Evolutionary conservation across 2,797 vertebrate genomes (phyloP), one percentile per base, ranked within the genome.

Genomic region (Gadopsis bispinosus): DNA sequence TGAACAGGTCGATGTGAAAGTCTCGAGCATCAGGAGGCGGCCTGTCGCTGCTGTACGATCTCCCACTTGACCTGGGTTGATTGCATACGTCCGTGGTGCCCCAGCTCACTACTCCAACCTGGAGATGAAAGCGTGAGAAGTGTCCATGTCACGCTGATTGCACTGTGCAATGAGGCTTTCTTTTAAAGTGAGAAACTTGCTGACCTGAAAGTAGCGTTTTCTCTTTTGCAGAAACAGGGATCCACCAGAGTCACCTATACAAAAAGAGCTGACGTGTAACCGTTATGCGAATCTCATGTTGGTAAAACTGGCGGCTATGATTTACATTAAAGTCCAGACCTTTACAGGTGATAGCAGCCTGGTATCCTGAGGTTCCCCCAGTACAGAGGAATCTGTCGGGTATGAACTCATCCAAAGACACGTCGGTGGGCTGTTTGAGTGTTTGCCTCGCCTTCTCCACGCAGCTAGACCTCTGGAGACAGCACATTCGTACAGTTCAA

Each of bases 41-140:
- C 0, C 0, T 43, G 50, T 55, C 13, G 1, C 10, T 54, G 7
- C 3, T 56, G 48, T 13, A 0, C 2, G 0, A 0, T 17, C 0
- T 22, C 2, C 0, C 0, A 0, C 0, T 1, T 4, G 6, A 0
- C 3, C 2, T 3, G 3, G 0, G 0, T 0, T 0, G 1, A 0
- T 72, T 3, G 12, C 94, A 95, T 1, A 86, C 1, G 0, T 91
- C 2, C 11, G 0, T 62, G 11, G 72, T 94, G 54, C 95, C 95
- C 95, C 95, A 96, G 86, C 92, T 95, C 79, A 96, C 73, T 1
- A 96, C 83, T 29, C 90, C 95, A 80, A 96, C 92, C 95, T 95
- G 79, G 5, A 11, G 54, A 50, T 37, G 0, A 65, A 74, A 76
- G 12, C 0, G 73, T 31, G 39, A 81, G 5, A 69, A 39, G 29